These are phyloP conservation scores for Reinhardtius hippoglossoides DNA, from an alignment of 2,113 vertebrate genomes.

Conservation along the genomic window DNA sequence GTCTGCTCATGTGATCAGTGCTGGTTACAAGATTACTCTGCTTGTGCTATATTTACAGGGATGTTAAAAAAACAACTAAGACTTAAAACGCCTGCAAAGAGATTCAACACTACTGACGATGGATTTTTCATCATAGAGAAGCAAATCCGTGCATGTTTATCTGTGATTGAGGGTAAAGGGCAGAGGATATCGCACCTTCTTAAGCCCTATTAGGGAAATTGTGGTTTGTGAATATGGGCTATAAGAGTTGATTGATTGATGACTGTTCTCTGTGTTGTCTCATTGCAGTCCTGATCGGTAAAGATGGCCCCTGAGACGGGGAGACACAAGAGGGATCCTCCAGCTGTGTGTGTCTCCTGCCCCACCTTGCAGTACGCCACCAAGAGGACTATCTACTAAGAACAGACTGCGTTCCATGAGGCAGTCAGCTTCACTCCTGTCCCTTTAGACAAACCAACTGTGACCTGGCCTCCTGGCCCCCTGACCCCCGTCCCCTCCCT, in stretches of 20 bases:
- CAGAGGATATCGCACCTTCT: no score
- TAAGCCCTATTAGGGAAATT: no score
- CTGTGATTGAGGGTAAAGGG: no score
- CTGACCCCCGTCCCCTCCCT: neutral
- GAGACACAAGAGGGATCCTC: constrained; percentile 43
- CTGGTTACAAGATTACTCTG: neutral
- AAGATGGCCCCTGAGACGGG: constrained; percentile 47
- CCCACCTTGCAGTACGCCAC: constrained; percentile 48
- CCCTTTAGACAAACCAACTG: constrained; percentile 74
- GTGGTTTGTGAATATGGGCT: no score
- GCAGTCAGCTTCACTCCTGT: constrained; percentile 64
- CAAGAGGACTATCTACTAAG: constrained; percentile 58
- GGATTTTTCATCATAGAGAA: no score
- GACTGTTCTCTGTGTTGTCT: constrained; percentile 20
- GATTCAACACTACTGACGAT: no score
- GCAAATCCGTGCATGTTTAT: no score
- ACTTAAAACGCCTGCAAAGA: no score
- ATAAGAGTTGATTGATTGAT: neutral
- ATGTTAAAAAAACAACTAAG: no score
- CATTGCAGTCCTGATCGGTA: constrained; percentile 79
- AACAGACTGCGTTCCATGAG: constrained; percentile 55
- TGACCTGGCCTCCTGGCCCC: constrained; percentile 54
- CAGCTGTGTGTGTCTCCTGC: constrained; percentile 22
- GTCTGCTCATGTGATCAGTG: neutral
- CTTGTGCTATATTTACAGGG: neutral